Base-by-base conservation (phyloP, 2,888 invertebrate species). In the Agrotis puta region DNA sequence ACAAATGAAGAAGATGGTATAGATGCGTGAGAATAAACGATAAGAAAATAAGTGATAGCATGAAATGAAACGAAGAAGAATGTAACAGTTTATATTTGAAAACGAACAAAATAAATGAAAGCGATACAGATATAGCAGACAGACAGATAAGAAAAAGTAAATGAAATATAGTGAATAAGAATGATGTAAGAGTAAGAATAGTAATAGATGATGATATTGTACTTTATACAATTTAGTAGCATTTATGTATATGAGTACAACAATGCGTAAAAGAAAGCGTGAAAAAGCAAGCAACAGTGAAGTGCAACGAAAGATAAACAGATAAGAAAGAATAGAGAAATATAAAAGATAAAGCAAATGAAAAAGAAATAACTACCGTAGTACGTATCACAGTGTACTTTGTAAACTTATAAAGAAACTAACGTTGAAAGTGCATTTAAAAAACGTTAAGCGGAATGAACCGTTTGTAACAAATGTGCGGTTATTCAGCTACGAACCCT, bases 381-480 rank as follows among this genome's bases (percentile, higher is more conserved):
- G 92, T 92, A 91, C 92, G 88, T 95, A 95, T 95, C 95, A 95
- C 95, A 96, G 95, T 94, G 93, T 93, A 89, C 93, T 94, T 94
- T 91, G 76, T 85, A 89, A 87, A 89, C 88, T 88, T 91, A 92
- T 63, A 27, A 86, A 93, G 91, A 92, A 93, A 94, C 92, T 91
- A 89, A 88, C 84, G 64, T 86, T 74, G 74, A 50, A 81, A 88
- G 92, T 93, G 93, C 91, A 87, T 85, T 64, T 66, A 80, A 70
- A 69, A 82, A 83, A 78, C 73, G 77, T 79, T 82, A 67, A 84
- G 92, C 93, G 90, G 92, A 95, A 94, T 94, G 89, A 88, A 92
- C 95, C 95, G 95, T 92, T 91, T 94, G 81, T 89, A 96, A 95
- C 96, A 96, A 95, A 96, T 96, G 94, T 95, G 94, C 96, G 95